Evolutionary conservation across 2,797 vertebrate genomes (phyloP), one percentile per base, ranked within the genome.

Genomic region (Pogonophryne albipinna): DNA sequence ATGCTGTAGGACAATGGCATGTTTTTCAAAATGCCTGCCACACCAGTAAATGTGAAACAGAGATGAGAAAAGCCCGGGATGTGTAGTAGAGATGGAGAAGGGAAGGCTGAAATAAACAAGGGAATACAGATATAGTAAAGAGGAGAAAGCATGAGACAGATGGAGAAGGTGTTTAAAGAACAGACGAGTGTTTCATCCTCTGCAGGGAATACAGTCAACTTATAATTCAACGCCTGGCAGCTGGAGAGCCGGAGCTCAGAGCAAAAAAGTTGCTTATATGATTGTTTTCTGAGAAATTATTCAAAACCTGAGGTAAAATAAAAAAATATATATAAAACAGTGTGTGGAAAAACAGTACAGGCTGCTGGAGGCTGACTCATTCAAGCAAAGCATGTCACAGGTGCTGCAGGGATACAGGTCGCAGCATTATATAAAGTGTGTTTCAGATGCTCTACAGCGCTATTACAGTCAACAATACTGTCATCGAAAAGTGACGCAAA

Each of bases 161-260:
- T 6, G 2, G 66, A 72, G 66, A 44, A n/a, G 50, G 59, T 45
- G 56, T 19, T 23, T 53, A 64, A 31, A 31, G 65, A 38, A 41
- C 50, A 15, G 59, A 79, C 17, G 46, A 59, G 66, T 19, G 2
- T 49, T 41, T 69, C 69, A 67, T 42, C 59, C 34, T 74, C 76
- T 79, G 78, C 62, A 13, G 70, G 71, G 76, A 80, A 80, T 53
- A 74, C 23, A 7, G 59, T 4, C 31, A 79, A 79, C 51, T 49
- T 76, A 79, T 62, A 47, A 70, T 64, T 73, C 66, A 76, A 23
- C 61, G 27, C 11, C 64, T 80, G 79, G 75, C 78, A 76, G 75
- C 64, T 74, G 80, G 64, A 83, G 63, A 71, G 58, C 53, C 69
- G 64, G 34, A 82, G 65, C n/a, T 44, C 12, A 38, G n/a, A 52